Evolutionary conservation across 2,888 invertebrate genomes (phyloP).

Genomic region (Lepeophtheirus nordmannii): DNA sequence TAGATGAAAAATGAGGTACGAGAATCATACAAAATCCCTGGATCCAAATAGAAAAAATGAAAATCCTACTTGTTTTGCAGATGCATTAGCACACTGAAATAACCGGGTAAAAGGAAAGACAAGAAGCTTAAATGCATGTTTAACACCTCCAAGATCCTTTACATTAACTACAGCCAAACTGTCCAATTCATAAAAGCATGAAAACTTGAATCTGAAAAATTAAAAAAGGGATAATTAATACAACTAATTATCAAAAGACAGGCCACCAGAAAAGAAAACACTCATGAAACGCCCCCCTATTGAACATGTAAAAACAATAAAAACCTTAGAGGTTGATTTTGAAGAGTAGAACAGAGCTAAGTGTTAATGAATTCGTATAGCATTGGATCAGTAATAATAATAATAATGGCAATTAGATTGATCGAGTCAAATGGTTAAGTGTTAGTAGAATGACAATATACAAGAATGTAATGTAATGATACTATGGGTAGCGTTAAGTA

Average conservation of each 20-base stretch:
- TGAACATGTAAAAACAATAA: neutral
- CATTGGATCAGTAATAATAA: too few species aligned
- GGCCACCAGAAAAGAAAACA: too few species aligned
- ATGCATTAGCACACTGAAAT: constrained; percentile 68
- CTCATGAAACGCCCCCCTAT: too few species aligned
- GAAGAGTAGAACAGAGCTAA: neutral
- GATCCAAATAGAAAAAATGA: neutral
- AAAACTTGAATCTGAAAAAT: constrained; percentile 53
- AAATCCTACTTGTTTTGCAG: constrained; percentile 42
- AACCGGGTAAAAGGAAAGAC: constrained; percentile 84
- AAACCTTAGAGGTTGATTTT: neutral
- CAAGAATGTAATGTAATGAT: too few species aligned
- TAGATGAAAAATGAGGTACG: constrained; percentile 33
- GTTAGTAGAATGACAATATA: too few species aligned
- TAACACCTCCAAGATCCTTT: constrained; percentile 68
- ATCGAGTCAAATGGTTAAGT: too few species aligned
- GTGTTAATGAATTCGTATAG: neutral
- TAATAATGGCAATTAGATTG: too few species aligned
- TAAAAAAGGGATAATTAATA: neutral
- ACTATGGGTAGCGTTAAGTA: too few species aligned
- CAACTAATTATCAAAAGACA: too few species aligned
- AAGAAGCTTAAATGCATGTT: constrained; percentile 81
- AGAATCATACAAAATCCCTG: neutral
- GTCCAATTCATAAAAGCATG: constrained; percentile 65
- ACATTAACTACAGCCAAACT: constrained; percentile 87